These are phyloP conservation scores for Pristionchus maxplancki DNA, from an alignment of 2,888 invertebrate genomes.

Conservation along the genomic window DNA sequence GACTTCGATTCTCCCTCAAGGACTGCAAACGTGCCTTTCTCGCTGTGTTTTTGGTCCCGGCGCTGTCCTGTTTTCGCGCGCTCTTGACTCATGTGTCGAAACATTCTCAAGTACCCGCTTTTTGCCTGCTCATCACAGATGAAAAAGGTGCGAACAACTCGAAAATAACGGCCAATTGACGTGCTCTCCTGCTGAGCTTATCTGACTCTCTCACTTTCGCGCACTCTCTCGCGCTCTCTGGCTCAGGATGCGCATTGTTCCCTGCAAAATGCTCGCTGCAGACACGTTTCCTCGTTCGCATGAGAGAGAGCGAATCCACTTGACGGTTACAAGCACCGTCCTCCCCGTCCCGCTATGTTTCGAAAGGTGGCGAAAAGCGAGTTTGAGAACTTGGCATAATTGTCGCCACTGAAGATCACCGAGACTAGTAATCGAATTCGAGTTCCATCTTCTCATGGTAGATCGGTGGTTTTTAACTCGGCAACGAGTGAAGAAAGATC, in stretches of 20 bases:
- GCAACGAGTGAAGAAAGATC: too few relatives aligned
- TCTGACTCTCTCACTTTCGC: not conserved
- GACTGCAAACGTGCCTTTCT: not conserved
- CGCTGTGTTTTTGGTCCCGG: not conserved
- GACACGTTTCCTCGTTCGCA: not conserved
- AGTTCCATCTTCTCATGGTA: too few relatives aligned
- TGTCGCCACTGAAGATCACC: too few relatives aligned
- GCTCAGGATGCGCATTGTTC: too few relatives aligned
- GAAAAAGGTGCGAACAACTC: conserved; percentile 1
- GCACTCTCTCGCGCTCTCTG: too few relatives aligned
- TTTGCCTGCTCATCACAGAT: not conserved
- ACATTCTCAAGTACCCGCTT: conserved; percentile 43
- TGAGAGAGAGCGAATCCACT: not conserved
- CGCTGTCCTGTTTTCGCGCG: not conserved
- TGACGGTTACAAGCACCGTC: not conserved
- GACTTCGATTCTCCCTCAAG: too few relatives aligned
- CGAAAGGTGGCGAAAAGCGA: not conserved
- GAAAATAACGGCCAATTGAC: not conserved
- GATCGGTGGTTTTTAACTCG: too few relatives aligned
- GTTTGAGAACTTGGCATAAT: not conserved
- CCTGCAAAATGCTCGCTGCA: too few relatives aligned
- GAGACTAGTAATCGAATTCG: too few relatives aligned
- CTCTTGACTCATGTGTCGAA: conserved; percentile 25
- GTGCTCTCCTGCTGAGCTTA: not conserved
- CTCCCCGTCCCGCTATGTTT: not conserved